Percentiles rank a stretch among this genome's conserved stretches.
These are phyloP conservation scores for Sceloporus tristichus DNA, from an alignment of 2,113 vertebrate genomes.

Conservation along the genomic window DNA sequence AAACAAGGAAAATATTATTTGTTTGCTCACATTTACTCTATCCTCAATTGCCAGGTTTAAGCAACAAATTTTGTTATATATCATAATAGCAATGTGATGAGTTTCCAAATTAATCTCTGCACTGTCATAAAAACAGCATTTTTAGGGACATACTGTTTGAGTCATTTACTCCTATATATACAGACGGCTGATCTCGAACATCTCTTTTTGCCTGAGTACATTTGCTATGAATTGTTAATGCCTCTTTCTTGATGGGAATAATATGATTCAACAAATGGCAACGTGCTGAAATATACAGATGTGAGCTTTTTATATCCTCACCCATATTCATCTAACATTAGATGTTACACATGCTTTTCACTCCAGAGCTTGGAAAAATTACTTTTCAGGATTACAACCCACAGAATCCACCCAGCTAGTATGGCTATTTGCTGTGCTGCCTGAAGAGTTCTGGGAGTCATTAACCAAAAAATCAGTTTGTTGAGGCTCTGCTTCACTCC, in stretches of 20 bases:
- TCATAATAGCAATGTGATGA: slow-evolving; percentile 44
- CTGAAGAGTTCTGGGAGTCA: neutral
- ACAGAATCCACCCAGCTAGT: neutral
- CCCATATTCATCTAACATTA: neutral
- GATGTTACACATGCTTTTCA: neutral
- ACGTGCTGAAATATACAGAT: neutral
- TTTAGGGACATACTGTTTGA: slow-evolving; percentile 44
- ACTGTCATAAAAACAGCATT: slow-evolving; percentile 58
- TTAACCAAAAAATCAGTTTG: no score
- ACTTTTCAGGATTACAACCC: neutral
- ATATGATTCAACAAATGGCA: slow-evolving; percentile 33
- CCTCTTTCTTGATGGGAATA: slow-evolving; percentile 64
- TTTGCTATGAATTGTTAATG: slow-evolving; percentile 56
- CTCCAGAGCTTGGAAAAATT: neutral
- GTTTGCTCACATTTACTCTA: slow-evolving; percentile 61
- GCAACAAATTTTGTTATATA: slow-evolving; percentile 60
- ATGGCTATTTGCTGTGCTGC: neutral
- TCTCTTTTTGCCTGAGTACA: slow-evolving; percentile 48
- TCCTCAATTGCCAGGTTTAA: slow-evolving; percentile 53
- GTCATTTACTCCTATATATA: slow-evolving; percentile 31
- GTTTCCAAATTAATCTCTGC: slow-evolving; percentile 64
- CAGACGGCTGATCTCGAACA: slow-evolving; percentile 56
- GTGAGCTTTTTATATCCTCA: neutral
- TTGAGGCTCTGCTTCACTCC: no score
- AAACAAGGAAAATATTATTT: slow-evolving; percentile 62